Conservation (phyloP, 1,140 invertebrate species). For the Drosophila watanabei region DNA sequence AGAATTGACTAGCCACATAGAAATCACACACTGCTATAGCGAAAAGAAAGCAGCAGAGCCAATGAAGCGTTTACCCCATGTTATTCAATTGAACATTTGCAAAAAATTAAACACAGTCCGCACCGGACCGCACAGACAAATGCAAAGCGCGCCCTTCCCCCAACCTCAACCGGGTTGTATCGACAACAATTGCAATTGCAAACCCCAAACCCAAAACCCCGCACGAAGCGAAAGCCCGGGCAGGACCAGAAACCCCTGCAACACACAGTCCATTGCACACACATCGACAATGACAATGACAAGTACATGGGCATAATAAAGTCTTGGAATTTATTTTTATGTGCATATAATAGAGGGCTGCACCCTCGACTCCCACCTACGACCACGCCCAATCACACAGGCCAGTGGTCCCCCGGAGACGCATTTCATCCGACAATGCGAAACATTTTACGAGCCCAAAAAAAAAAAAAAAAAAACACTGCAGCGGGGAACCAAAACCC, state of each 20-base stretch:
- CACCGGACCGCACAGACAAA: constrained; percentile 46
- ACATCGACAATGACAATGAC: constrained; percentile 65
- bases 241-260: constrained; percentile 17
- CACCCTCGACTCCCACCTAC: constrained; percentile 20
- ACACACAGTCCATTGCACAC: constrained; percentile 76
- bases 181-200: constrained; percentile 67
- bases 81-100: constrained; percentile 79
- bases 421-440: constrained; percentile 72
- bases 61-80: constrained; percentile 65
- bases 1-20: constrained; percentile 37
- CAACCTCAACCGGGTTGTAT: background rate
- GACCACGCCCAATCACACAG: constrained; percentile 38
- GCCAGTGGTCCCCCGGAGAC: constrained; percentile 63
- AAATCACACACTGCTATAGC: constrained; percentile 39
- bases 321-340: constrained; percentile 84
- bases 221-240: background rate
- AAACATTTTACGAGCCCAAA: constrained; percentile 60
- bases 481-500: constrained; percentile 24
- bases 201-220: background rate
- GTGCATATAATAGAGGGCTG: constrained; percentile 78
- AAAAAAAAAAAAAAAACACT: constrained; percentile 52
- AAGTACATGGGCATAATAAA: constrained; percentile 83
- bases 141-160: constrained; percentile 44
- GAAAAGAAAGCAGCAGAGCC: constrained; percentile 14
- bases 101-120: constrained; percentile 73